Evolutionary conservation across 53 echinoderm and acorn worm genomes (phyloP), one percentile per base, ranked within the genome.

Genomic region (Luidia sarsii): DNA sequence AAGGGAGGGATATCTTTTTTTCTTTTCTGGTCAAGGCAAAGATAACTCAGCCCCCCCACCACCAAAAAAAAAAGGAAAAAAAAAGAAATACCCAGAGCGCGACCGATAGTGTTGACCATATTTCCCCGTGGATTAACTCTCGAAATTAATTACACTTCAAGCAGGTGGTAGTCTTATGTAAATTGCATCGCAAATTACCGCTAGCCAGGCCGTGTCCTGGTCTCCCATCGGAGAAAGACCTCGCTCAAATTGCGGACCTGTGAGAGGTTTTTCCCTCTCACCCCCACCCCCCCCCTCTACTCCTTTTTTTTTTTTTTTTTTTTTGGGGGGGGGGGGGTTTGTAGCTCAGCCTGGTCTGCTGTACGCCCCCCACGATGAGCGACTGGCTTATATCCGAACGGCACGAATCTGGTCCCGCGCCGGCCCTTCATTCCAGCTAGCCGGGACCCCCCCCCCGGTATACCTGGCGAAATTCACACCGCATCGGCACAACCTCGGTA

Each of bases 381-480:
- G 37, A 72, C 35, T 25, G 61, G 59, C 77, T 60, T 33, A 59
- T 29, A 24, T 8, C 39, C 45, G 28, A 61, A 18, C 33, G 46
- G 23, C 77, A 46, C 62, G 61, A 60, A 77, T 61, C 77, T 29
- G 15, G 48, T 39, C 61, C 45, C 43, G 29, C 30, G 61, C 41
- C 77, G 23, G 59, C 30, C 56, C 61, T 45, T 59, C 56, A 77
- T 43, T 37, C 61, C 31, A 46, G 36, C 73, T 24, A 56, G 11
- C 55, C 5, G 7, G 36, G 16, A 19, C 11, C 16, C 28, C 18
- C 41, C 3, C 27, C 29, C 36, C 41, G 8, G 45, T 23, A n/a
- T n/a, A 8, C 60, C 60, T 48, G 77, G 60, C 46, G 77, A 77
- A 77, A 77, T 77, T 77, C 77, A 77, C 77, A 77, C 77, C 77